These are phyloP conservation scores for Oreochromis aureus DNA, from an alignment of 2,113 vertebrate species.

Conservation along the genomic window DNA sequence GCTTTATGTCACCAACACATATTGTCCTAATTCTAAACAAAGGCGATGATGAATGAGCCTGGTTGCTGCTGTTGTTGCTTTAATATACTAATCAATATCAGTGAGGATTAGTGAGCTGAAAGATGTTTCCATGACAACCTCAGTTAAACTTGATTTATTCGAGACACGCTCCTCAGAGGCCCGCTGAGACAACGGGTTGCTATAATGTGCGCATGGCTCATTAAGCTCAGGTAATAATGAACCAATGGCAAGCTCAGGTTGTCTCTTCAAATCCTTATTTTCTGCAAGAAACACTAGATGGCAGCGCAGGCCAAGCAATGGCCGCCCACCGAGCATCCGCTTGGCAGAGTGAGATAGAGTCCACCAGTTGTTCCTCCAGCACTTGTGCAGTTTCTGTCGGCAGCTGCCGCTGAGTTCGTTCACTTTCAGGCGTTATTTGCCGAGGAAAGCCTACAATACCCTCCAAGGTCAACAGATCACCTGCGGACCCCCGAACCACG, in stretches of 20 bases:
- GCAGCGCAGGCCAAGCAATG: conserved; percentile 7
- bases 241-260: not conserved
- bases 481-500: not conserved
- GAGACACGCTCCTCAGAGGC: not conserved
- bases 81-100: not conserved
- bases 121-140: not conserved
- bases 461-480: not conserved
- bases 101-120: not conserved
- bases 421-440: not conserved
- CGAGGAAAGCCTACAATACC: not conserved
- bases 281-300: conserved; percentile 15
- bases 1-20: not conserved
- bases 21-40: not conserved
- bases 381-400: not conserved
- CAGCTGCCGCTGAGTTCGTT: not conserved
- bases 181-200: not conserved
- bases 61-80: not conserved
- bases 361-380: not conserved
- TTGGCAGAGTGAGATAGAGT: not conserved
- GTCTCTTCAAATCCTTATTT: not conserved
- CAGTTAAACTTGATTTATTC: conserved; percentile 22
- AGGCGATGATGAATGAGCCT: not conserved
- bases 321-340: not conserved
- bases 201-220: conserved; percentile 1
- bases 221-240: not conserved